Evolutionary conservation across 2,888 invertebrate species (phyloP).

Genomic region (Dolomedes plantarius): DNA sequence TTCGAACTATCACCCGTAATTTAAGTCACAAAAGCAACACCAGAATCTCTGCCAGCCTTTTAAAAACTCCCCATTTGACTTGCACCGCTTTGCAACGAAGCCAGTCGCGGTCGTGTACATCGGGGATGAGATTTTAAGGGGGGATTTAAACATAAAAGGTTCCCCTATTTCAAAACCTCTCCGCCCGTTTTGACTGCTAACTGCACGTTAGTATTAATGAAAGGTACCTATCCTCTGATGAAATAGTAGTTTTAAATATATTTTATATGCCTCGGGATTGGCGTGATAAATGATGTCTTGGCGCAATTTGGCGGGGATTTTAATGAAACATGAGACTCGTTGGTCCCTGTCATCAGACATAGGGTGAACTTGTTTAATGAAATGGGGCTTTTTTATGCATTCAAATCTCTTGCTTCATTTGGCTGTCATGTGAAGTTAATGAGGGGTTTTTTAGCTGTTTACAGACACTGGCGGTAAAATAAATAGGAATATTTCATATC

Average conservation of each 20-base stretch:
- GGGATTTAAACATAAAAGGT: constrained; percentile 16
- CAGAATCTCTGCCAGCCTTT: no score
- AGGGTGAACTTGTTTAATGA: neutral
- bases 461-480: no score
- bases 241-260: constrained; percentile 68
- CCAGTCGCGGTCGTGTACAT: neutral
- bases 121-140: constrained; percentile 9
- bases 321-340: constrained; percentile 67
- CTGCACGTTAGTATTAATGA: constrained; percentile 60
- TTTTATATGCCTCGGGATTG: constrained; percentile 62
- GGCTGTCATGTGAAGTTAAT: no score
- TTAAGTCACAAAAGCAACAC: no score
- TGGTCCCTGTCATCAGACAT: constrained; percentile 50
- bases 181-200: constrained; percentile 34
- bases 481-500: no score
- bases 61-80: neutral
- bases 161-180: constrained; percentile 39
- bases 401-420: no score
- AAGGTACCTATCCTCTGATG: constrained; percentile 46
- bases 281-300: constrained; percentile 67
- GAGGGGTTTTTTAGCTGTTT: no score
- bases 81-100: neutral
- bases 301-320: constrained; percentile 64
- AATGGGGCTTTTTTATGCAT: neutral
- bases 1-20: no score